Percentiles rank a stretch among this genome's conserved stretches.
These are phyloP conservation scores for Melanchra persicariae DNA, from an alignment of 2,888 invertebrate species.

Conservation along the genomic window DNA sequence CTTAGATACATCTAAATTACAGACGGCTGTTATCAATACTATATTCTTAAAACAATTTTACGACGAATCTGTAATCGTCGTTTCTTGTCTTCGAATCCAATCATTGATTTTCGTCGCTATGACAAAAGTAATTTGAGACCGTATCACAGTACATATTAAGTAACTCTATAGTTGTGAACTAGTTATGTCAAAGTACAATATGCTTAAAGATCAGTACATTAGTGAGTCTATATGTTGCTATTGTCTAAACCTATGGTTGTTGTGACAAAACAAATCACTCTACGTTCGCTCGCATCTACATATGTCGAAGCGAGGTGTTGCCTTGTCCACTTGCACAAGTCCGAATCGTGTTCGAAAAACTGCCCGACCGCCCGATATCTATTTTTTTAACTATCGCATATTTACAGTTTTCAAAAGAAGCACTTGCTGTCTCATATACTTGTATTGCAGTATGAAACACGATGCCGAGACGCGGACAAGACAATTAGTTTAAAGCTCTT, in stretches of 20 bases:
- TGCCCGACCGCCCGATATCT: too few species aligned
- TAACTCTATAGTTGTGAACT: slow-evolving; percentile 43
- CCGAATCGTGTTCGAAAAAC: not conserved
- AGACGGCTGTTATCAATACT: slow-evolving; percentile 31
- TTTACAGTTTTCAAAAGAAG: slow-evolving; percentile 27
- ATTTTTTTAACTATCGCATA: slow-evolving; percentile 15
- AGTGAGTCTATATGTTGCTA: slow-evolving; percentile 54
- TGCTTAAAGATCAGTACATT: slow-evolving; percentile 58
- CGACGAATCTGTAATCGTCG: slow-evolving; percentile 9
- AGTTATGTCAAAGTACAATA: slow-evolving; percentile 35
- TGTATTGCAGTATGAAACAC: not conserved
- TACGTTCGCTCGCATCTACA: slow-evolving; percentile 42
- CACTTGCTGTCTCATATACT: not conserved
- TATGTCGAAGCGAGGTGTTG: slow-evolving; percentile 40
- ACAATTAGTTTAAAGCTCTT: slow-evolving; percentile 68
- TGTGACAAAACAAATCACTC: slow-evolving; percentile 68
- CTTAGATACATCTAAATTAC: slow-evolving; percentile 19
- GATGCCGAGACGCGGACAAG: slow-evolving; percentile 31
- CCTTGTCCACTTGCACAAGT: slow-evolving; percentile 23
- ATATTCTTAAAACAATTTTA: slow-evolving; percentile 21
- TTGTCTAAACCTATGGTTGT: slow-evolving; percentile 57
- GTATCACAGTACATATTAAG: slow-evolving; percentile 54
- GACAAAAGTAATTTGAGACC: slow-evolving; percentile 35
- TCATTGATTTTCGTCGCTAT: slow-evolving; percentile 2
- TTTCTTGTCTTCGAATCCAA: slow-evolving; percentile 6